phyloP scores from a whole-genome alignment of 2,888 invertebrate genomes.

The Arctia plantaginis region DNA sequence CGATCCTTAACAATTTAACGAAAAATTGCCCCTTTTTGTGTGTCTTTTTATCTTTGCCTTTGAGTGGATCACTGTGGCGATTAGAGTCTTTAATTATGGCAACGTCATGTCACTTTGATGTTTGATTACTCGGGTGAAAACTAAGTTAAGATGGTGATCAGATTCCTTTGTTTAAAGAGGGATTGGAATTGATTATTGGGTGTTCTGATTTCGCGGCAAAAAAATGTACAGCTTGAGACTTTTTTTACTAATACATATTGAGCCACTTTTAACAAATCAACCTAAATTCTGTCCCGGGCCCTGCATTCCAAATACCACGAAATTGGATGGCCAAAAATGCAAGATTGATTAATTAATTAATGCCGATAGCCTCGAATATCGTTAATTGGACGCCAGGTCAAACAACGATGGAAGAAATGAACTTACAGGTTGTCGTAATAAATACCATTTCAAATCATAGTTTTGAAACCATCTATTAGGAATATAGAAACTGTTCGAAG shows the following conservation, averaged over 20 bases:
- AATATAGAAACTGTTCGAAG: too few species aligned
- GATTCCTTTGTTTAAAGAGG: conserved; percentile 23
- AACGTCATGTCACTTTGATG: conserved; percentile 48
- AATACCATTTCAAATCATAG: not conserved
- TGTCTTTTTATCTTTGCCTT: conserved; percentile 57
- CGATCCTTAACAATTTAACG: conserved; percentile 71
- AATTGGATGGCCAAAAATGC: not conserved
- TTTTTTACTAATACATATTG: not conserved
- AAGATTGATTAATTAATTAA: not conserved
- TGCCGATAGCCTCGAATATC: not conserved
- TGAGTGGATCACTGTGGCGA: conserved; percentile 53
- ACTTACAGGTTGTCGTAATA: not conserved
- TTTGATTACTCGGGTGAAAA: conserved; percentile 40
- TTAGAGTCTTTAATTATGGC: conserved; percentile 52
- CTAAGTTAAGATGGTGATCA: conserved; percentile 24
- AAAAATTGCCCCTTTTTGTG: conserved; percentile 58
- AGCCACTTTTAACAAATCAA: not conserved
- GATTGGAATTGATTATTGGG: conserved; percentile 2
- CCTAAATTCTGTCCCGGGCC: too few species aligned
- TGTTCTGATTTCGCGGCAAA: conserved; percentile 1
- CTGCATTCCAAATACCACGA: not conserved
- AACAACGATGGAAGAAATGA: not conserved
- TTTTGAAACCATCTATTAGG: not conserved
- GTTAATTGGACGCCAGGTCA: not conserved
- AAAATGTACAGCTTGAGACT: not conserved